phyloP scores from a whole-genome alignment of 2,113 vertebrate species.

The Blennius ocellaris region DNA sequence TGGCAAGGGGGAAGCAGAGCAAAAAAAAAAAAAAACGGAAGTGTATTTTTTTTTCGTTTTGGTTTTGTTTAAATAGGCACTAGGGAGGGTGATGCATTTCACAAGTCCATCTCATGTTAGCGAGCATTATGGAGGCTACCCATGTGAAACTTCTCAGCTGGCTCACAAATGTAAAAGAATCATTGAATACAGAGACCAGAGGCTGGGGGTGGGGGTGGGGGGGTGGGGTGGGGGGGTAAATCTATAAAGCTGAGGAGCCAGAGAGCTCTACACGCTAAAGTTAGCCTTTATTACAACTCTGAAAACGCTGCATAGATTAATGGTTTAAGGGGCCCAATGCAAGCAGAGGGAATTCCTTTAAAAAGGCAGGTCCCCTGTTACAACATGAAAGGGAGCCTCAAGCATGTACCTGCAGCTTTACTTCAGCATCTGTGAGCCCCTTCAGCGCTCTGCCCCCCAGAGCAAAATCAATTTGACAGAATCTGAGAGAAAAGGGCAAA shows the following conservation, averaged over 20 bases:
- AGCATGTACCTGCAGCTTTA: constrained; percentile 53
- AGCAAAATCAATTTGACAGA: constrained; percentile 6
- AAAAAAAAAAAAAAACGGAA: constrained; percentile 37
- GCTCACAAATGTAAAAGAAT: constrained; percentile 75
- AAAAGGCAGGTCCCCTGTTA: constrained; percentile 50
- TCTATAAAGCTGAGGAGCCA: constrained; percentile 44
- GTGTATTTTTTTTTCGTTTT: constrained; percentile 26
- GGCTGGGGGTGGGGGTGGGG: too few species aligned
- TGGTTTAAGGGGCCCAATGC: constrained; percentile 73
- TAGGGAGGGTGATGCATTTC: constrained; percentile 77
- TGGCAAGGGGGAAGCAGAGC: constrained; percentile 27
- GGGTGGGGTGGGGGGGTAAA: neutral
- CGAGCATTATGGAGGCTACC: constrained; percentile 65
- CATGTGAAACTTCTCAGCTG: constrained; percentile 81
- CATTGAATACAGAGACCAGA: constrained; percentile 51
- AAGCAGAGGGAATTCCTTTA: constrained; percentile 52
- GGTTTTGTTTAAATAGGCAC: constrained; percentile 64
- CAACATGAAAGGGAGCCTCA: constrained; percentile 51
- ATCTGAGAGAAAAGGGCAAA: neutral
- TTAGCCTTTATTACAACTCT: constrained; percentile 60
- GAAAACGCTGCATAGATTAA: constrained; percentile 70
- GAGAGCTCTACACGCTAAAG: constrained; percentile 48
- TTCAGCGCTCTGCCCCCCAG: neutral
- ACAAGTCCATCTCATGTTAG: constrained; percentile 71
- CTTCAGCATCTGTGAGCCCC: constrained; percentile 19